Evolutionary conservation across 2,113 vertebrate genomes (phyloP).

Genomic region (Hyperoodon ampullatus): DNA sequence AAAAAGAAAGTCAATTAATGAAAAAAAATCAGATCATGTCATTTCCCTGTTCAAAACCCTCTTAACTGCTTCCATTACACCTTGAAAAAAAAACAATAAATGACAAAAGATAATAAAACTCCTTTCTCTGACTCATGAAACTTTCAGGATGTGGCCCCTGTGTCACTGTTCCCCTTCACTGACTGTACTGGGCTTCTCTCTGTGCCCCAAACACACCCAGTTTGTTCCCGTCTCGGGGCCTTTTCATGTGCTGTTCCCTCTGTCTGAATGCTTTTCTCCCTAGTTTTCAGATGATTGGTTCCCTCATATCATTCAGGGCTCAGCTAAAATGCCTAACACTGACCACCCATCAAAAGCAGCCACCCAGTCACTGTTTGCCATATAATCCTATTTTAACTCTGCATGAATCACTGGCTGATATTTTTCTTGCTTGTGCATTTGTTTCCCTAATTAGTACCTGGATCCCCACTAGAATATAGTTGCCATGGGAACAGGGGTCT

Average conservation of each 20-base stretch:
- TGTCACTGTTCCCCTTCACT: neutral
- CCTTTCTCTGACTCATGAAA: neutral
- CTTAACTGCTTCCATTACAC: neutral
- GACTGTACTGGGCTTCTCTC: neutral
- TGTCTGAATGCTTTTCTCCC: neutral
- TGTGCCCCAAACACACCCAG: too few relatives aligned
- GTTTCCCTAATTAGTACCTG: neutral
- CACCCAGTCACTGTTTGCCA: neutral
- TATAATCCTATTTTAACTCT: neutral
- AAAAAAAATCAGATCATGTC: neutral
- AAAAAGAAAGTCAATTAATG: neutral
- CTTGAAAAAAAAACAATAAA: neutral
- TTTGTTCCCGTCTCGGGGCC: neutral
- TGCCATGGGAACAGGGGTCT: neutral
- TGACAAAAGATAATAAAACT: neutral
- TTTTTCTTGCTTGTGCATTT: neutral
- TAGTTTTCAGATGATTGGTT: neutral
- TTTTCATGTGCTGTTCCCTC: neutral
- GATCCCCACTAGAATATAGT: neutral
- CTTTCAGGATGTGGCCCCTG: neutral
- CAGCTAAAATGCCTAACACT: neutral
- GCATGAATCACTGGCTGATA: neutral
- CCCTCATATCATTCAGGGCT: neutral
- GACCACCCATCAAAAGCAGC: neutral
- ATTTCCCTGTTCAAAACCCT: neutral